Base-by-base conservation (phyloP, 2,888 invertebrate genomes). In the Steromphala cineraria region DNA sequence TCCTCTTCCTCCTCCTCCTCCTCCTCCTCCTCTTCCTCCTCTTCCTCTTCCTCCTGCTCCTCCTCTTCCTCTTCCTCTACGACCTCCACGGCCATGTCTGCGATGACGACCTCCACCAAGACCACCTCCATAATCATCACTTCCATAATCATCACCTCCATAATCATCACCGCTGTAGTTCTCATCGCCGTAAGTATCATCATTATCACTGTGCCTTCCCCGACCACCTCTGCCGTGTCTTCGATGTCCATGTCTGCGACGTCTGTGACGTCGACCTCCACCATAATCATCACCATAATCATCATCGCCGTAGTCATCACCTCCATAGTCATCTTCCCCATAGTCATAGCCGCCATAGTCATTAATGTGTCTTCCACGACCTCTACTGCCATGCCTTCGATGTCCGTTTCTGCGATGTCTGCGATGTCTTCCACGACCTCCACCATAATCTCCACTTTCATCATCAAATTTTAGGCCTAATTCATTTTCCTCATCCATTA, bases 401-500 rank as follows among this genome's bases (percentile, higher is more conserved):
- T 46, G 46, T 46, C 46, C 46, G 13, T 46, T 5, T 46, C 46
- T 46, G 10, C 46, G 8, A 46, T 10, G 46, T 46, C 46, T 13
- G 13, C 10, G 10, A 46, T 13, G 10, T 13, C 10, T 13, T 10
- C 13, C 46, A 10, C 13, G 10, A 46, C 46, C 13, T 46, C 74
- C 40, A 13, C 2, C 40, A 36, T 31, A 4, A 17, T 36, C 40
- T 1, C 13, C 46, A 46, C 13, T 13, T 10, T 46, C 46, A 10
- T 13, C 46, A 46, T 46, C 5, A 13, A 10, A 5, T 1, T 46
- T 13, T 10, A 5, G 8, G 36, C 36, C 36, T n/a, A n/a, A n/a
- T n/a, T n/a, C 56, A 55, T 53, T 24, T 62, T 8, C 78, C 17
- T 62, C 62, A 62, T 62, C 78, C n/a, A n/a, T n/a, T n/a, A n/a